phyloP scores from a whole-genome alignment of 2,113 vertebrate genomes.

The Ailurus styani region DNA sequence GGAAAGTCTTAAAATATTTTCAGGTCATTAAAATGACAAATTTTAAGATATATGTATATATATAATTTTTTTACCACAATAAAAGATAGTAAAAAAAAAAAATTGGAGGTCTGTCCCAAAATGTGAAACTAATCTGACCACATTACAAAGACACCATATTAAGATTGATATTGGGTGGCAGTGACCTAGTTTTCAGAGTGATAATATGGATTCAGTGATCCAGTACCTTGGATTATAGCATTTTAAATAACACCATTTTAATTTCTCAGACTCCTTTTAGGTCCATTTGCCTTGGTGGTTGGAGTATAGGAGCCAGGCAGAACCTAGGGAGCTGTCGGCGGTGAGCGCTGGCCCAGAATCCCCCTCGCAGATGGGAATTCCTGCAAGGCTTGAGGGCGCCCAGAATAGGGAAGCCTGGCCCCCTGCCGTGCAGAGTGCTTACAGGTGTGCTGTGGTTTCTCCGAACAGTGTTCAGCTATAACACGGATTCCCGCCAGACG shows the following conservation, averaged over 20 bases:
- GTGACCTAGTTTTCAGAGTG: not conserved
- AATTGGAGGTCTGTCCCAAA: not conserved
- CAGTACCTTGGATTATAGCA: not conserved
- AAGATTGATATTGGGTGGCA: not conserved
- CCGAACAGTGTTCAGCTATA: conserved; percentile 91
- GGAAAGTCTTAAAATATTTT: not conserved
- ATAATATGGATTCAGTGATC: not conserved
- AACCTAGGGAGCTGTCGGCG: accelerated
- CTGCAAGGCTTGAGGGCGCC: accelerated
- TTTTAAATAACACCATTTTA: not conserved
- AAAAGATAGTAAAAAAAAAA: not conserved
- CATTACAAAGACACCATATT: not conserved
- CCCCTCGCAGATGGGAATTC: not conserved
- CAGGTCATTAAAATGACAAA: not conserved
- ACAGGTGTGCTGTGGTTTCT: not conserved
- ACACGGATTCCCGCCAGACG: conserved; percentile 83
- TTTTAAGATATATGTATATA: not conserved
- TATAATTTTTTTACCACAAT: not conserved
- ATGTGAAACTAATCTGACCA: not conserved
- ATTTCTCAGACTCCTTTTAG: not conserved
- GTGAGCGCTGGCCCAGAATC: not conserved
- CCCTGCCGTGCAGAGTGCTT: accelerated
- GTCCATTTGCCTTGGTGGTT: not conserved
- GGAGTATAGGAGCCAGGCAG: not conserved
- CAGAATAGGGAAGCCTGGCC: accelerated